Conservation (phyloP, 1,140 invertebrate species). For the Drosophila albomicans region DNA sequence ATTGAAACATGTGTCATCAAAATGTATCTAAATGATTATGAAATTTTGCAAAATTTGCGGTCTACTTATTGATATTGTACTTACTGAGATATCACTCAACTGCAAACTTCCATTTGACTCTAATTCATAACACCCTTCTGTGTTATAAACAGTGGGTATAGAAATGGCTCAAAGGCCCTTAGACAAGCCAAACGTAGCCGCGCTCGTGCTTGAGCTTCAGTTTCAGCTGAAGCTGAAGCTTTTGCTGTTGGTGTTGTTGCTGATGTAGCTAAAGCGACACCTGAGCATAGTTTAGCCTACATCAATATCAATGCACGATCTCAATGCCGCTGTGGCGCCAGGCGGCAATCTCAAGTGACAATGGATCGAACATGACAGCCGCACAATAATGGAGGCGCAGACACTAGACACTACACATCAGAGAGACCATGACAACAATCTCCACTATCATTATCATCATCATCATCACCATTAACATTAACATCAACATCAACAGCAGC, state of each 20-base stretch:
- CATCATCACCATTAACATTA: slow-evolving; percentile 37
- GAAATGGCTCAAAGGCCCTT: slow-evolving; percentile 33
- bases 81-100: too few relatives aligned
- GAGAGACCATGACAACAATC: slow-evolving; percentile 67
- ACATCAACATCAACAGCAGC: slow-evolving; percentile 11
- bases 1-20: too few relatives aligned
- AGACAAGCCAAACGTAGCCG: slow-evolving; percentile 16
- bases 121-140: too few relatives aligned
- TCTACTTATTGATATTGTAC: too few relatives aligned
- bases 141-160: too few relatives aligned
- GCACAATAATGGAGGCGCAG: slow-evolving; percentile 51
- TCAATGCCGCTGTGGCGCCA: slow-evolving; percentile 80
- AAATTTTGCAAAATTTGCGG: too few relatives aligned
- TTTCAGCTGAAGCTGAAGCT: slow-evolving; percentile 3
- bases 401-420: slow-evolving; percentile 8
- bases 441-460: slow-evolving; percentile 37
- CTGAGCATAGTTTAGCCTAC: slow-evolving; percentile 59
- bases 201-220: slow-evolving; percentile 37
- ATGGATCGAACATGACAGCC: slow-evolving; percentile 57
- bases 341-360: slow-evolving; percentile 67
- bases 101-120: too few relatives aligned
- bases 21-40: too few relatives aligned
- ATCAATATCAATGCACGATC: slow-evolving; percentile 52
- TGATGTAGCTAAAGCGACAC: background rate
- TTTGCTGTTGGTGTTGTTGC: background rate